phyloP scores from a whole-genome alignment of 2,113 vertebrate species.

The Dicentrarchus labrax region DNA sequence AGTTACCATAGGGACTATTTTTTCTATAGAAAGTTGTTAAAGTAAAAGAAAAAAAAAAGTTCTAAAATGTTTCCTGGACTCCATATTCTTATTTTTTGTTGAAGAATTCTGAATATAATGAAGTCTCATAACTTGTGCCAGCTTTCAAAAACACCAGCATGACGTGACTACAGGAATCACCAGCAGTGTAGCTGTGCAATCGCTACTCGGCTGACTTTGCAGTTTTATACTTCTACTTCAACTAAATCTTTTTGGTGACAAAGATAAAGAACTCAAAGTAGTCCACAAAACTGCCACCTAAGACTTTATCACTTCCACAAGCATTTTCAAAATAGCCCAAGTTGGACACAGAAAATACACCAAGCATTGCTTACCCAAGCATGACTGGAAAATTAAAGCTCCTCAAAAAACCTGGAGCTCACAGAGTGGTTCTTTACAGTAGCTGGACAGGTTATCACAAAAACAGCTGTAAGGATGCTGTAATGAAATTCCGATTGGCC shows the following conservation, averaged over 20 bases:
- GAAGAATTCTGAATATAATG: not conserved
- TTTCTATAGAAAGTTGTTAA: not conserved
- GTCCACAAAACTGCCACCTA: conserved; percentile 19
- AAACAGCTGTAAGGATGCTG: not conserved
- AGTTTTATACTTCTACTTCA: conserved; percentile 17
- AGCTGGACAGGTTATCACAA: not conserved
- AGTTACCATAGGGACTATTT: not conserved
- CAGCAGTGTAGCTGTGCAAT: not conserved
- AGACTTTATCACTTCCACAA: conserved; percentile 22
- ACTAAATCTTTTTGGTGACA: conserved; percentile 19
- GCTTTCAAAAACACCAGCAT: conserved; percentile 23
- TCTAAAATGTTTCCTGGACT: not conserved
- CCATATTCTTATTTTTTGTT: conserved; percentile 16
- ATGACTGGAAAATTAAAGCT: conserved; percentile 6
- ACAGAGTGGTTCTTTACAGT: not conserved
- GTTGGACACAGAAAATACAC: not conserved
- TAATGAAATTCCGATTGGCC: not conserved
- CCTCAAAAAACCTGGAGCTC: not conserved
- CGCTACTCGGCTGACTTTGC: not conserved
- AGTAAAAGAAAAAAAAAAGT: not conserved
- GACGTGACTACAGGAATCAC: conserved; percentile 10
- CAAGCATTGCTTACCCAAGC: not conserved
- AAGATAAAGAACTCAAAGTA: conserved; percentile 25
- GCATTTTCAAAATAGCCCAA: not conserved
- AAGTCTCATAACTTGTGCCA: conserved; percentile 8